A percentile compares a stretch with the other conserved stretches of the same genome.
Evolutionary conservation across 2,797 vertebrate genomes (phyloP).

Genomic region (Chaunax sp.): DNA sequence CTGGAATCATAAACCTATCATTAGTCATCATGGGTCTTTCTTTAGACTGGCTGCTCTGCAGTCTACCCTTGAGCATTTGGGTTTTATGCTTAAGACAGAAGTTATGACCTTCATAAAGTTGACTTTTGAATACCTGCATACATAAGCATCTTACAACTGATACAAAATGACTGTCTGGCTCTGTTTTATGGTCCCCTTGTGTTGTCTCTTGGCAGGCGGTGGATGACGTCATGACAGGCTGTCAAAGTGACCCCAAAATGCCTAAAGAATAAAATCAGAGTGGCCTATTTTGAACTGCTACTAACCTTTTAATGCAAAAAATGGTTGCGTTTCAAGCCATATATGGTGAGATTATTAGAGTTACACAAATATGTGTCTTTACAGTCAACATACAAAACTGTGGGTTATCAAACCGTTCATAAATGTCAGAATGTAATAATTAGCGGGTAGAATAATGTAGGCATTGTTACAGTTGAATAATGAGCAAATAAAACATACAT

Average conservation of each 20-base stretch:
- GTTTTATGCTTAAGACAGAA: slow-evolving; percentile 76
- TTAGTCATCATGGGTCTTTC: slow-evolving; percentile 79
- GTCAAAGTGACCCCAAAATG: slow-evolving; percentile 57
- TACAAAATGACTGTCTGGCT: slow-evolving; percentile 78
- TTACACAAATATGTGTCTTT: neutral
- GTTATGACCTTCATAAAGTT: slow-evolving; percentile 85
- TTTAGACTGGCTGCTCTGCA: slow-evolving; percentile 69
- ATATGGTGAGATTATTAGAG: slow-evolving; percentile 2
- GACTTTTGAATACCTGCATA: slow-evolving; percentile 82
- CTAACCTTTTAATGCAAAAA: slow-evolving; percentile 21
- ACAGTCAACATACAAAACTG: neutral
- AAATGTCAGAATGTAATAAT: neutral
- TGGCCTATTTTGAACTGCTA: slow-evolving; percentile 32
- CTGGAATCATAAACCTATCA: slow-evolving; percentile 84
- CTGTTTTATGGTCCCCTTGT: slow-evolving; percentile 66
- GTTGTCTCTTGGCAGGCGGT: slow-evolving; percentile 69
- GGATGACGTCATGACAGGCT: slow-evolving; percentile 57
- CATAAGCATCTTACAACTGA: slow-evolving; percentile 80
- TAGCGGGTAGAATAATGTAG: neutral
- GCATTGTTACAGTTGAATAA: no score
- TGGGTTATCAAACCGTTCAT: neutral
- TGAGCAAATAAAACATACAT: no score
- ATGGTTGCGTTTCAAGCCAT: no score
- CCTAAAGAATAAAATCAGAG: slow-evolving; percentile 42
- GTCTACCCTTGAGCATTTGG: slow-evolving; percentile 77